Conservation (phyloP, 2,888 invertebrate species). For the Colletes collaris region DNA sequence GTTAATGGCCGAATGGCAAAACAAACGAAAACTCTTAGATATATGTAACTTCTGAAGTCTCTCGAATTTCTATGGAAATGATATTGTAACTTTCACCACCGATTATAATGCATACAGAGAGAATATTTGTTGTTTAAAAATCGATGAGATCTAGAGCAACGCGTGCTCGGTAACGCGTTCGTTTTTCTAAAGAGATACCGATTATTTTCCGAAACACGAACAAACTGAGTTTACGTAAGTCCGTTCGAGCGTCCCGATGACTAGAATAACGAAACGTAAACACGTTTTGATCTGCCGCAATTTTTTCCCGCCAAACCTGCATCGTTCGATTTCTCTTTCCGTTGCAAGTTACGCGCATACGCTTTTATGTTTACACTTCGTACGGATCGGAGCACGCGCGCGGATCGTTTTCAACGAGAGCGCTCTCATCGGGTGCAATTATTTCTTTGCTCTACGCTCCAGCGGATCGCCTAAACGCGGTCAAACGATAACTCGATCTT, state of each 20-base stretch:
- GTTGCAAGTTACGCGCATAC: no score
- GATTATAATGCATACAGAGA: neutral
- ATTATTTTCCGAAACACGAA: no score
- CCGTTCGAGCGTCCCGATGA: neutral
- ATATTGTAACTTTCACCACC: neutral
- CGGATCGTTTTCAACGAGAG: neutral
- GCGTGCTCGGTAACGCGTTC: no score
- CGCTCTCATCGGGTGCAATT: slow-evolving; percentile 5
- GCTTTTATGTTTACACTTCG: no score
- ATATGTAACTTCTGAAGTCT: no score
- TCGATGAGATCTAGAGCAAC: neutral
- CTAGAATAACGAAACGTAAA: neutral
- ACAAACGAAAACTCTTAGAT: no score
- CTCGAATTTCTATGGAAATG: no score
- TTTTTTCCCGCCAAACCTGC: neutral
- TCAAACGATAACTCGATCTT: slow-evolving; percentile 3
- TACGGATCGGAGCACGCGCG: no score
- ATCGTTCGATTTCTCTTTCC: slow-evolving; percentile 26
- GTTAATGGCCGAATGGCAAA: no score
- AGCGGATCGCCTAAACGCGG: neutral
- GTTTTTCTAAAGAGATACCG: no score
- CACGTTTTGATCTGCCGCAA: slow-evolving; percentile 2
- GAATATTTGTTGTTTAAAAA: neutral
- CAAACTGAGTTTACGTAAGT: neutral
- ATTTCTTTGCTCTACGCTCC: neutral